Evolutionary conservation across 2,113 vertebrate species (phyloP).

Genomic region (Euleptes europaea): DNA sequence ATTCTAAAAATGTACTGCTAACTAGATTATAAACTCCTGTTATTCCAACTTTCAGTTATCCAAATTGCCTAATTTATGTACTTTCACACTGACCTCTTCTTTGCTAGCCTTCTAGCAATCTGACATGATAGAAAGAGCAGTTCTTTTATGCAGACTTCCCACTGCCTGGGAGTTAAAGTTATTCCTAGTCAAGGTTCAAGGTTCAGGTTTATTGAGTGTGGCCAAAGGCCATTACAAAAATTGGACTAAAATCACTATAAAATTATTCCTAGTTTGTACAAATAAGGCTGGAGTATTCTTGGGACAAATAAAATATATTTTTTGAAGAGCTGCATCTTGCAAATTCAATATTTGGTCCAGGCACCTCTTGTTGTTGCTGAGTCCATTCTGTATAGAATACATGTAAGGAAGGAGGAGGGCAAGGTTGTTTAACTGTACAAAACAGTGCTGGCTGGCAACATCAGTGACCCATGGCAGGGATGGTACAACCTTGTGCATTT

Average conservation of each 20-base stretch:
- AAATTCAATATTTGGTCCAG: not conserved
- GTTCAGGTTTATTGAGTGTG: too few relatives aligned
- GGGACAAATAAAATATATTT: not conserved
- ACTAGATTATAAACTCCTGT: not conserved
- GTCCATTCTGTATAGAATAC: too few relatives aligned
- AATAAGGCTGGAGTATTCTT: not conserved
- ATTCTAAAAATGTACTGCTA: not conserved
- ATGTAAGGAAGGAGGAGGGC: too few relatives aligned
- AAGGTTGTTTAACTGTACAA: too few relatives aligned
- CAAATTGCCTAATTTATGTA: not conserved
- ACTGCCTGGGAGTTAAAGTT: not conserved
- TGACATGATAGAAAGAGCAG: not conserved
- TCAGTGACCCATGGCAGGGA: too few relatives aligned
- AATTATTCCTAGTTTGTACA: not conserved
- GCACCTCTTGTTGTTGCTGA: not conserved
- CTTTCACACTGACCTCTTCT: not conserved
- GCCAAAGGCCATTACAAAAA: too few relatives aligned
- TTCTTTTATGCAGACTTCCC: not conserved
- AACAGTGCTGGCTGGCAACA: too few relatives aligned
- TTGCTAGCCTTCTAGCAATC: not conserved
- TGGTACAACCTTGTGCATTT: too few relatives aligned
- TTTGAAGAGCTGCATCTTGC: not conserved
- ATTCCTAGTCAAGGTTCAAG: not conserved
- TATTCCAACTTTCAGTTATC: not conserved
- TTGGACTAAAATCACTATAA: too few relatives aligned